These are phyloP conservation scores for Chlorops oryzae DNA, from an alignment of 1,140 invertebrate species.

Conservation along the genomic window DNA sequence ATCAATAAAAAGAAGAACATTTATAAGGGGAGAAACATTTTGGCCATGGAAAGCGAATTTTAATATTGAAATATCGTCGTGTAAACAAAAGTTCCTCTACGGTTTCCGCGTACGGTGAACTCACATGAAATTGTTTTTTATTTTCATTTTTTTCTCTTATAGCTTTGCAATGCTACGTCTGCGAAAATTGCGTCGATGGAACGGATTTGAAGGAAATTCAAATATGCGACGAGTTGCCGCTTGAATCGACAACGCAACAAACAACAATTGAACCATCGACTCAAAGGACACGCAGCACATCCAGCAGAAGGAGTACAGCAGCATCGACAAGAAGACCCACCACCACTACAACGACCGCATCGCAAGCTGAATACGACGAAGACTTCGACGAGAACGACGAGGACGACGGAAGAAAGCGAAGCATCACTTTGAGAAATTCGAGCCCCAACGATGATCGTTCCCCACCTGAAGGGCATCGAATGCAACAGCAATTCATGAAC, in stretches of 20 bases:
- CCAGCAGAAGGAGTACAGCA: not conserved
- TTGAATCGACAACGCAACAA: not conserved
- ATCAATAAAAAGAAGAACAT: not conserved
- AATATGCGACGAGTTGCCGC: slow-evolving; percentile 19
- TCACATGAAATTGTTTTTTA: not conserved
- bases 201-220: slow-evolving; percentile 25
- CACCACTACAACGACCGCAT: not conserved
- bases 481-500: no score
- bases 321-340: slow-evolving; percentile 1
- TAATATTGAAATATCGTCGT: no score
- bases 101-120: no score
- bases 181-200: slow-evolving; percentile 35
- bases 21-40: not conserved
- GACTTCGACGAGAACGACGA: slow-evolving; percentile 2
- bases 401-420: slow-evolving; percentile 20
- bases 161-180: slow-evolving; percentile 39
- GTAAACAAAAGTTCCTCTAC: no score
- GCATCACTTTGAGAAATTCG: no score
- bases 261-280: not conserved
- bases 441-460: no score
- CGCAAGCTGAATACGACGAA: not conserved
- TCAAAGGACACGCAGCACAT: not conserved
- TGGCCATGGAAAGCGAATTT: not conserved
- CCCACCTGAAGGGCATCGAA: no score
- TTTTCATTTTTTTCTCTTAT: not conserved